Evolutionary conservation across 1,140 invertebrate species (phyloP).

Genomic region (Aphelinus certus): DNA sequence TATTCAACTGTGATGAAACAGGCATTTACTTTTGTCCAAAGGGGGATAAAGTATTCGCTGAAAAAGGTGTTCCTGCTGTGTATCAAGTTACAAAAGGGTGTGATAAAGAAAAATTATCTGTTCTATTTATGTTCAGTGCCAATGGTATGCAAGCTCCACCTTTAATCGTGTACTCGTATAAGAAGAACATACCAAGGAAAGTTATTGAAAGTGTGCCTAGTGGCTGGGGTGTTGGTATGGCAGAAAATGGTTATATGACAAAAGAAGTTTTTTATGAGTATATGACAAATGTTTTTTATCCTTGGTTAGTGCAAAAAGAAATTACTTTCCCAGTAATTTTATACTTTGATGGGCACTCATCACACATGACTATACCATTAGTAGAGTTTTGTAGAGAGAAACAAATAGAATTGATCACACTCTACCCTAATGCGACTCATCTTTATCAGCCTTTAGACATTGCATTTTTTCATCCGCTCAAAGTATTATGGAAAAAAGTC

Average conservation of each 20-base stretch:
- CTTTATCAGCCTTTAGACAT: slow-evolving; percentile 56
- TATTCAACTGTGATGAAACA: slow-evolving; percentile 45
- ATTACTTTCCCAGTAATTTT: slow-evolving; percentile 53
- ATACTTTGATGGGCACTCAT: slow-evolving; percentile 57
- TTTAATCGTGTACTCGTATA: slow-evolving; percentile 53
- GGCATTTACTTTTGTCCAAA: too few species aligned
- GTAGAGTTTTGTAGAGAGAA: slow-evolving; percentile 50
- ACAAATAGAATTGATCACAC: slow-evolving; percentile 47
- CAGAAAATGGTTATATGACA: slow-evolving; percentile 59
- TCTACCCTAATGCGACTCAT: slow-evolving; percentile 54
- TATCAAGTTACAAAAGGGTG: slow-evolving; percentile 48
- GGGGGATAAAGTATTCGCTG: slow-evolving; percentile 48
- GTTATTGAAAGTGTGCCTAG: slow-evolving; percentile 48
- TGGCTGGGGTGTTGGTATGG: slow-evolving; percentile 51
- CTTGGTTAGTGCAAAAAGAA: slow-evolving; percentile 50
- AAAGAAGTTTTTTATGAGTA: slow-evolving; percentile 56
- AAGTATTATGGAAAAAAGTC: slow-evolving; percentile 39
- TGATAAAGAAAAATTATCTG: slow-evolving; percentile 49
- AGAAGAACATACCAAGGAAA: slow-evolving; percentile 48
- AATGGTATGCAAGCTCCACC: slow-evolving; percentile 50
- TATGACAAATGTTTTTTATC: too few species aligned
- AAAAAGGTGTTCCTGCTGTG: slow-evolving; percentile 53
- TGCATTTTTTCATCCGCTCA: slow-evolving; percentile 49
- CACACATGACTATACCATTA: slow-evolving; percentile 50
- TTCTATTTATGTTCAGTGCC: slow-evolving; percentile 50